Conservation (phyloP, 30 jellyfish, hydroid and myxozoan species). For the Mastigias papua region DNA sequence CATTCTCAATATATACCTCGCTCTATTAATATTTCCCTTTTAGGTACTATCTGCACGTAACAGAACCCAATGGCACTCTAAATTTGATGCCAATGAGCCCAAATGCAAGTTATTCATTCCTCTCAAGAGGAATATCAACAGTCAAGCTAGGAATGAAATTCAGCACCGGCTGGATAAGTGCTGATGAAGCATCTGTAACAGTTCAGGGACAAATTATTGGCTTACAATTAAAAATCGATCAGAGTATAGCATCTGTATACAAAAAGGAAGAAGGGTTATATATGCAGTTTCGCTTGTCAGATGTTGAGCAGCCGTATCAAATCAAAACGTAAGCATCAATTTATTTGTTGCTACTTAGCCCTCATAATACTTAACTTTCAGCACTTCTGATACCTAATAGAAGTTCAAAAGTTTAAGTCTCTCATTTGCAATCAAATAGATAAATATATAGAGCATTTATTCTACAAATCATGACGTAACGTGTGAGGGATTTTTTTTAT, state of each 20-base stretch:
- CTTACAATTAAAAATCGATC: constrained; percentile 15
- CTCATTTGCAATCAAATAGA: no score
- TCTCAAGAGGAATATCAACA: constrained; percentile 25
- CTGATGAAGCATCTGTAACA: constrained; percentile 3
- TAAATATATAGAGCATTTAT: no score
- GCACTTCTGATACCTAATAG: neutral
- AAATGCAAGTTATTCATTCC: constrained; percentile 24
- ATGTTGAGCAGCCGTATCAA: constrained; percentile 28
- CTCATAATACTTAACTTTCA: neutral
- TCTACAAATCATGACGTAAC: no score
- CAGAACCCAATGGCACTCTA: constrained; percentile 50
- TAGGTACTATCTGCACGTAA: constrained; percentile 35
- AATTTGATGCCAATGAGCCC: constrained; percentile 3
- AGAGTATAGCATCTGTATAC: neutral
- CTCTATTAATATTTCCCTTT: neutral
- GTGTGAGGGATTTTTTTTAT: no score
- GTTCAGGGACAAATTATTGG: constrained; percentile 47
- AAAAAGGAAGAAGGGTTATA: neutral
- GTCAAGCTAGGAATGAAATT: constrained; percentile 26
- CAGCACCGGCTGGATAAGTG: constrained; percentile 42
- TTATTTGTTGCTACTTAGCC: neutral
- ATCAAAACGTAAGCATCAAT: constrained; percentile 20
- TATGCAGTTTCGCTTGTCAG: constrained; percentile 23
- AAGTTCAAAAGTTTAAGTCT: no score
- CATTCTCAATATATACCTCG: no score